Evolutionary conservation across 2,797 vertebrate genomes (phyloP).

Genomic region (Molossus molossus): DNA sequence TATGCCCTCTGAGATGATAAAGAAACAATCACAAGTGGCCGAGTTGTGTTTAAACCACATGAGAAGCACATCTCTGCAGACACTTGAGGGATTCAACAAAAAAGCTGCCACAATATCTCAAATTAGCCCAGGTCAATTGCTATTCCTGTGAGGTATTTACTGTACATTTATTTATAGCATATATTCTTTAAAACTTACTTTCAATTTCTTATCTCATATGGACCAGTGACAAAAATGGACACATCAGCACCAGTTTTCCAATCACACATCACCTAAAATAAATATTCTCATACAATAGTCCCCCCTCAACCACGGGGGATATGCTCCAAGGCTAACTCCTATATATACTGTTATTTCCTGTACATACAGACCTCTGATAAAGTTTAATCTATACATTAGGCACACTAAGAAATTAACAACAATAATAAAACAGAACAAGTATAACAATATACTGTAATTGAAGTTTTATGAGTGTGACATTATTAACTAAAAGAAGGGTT

Average conservation of each 20-base stretch:
- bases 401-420: neutral
- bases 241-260: neutral
- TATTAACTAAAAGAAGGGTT: neutral
- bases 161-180: neutral
- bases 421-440: neutral
- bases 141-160: neutral
- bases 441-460: neutral
- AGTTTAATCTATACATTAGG: neutral
- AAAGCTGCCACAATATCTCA: neutral
- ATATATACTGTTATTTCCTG: neutral
- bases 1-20: neutral
- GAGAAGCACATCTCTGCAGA: neutral
- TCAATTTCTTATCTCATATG: neutral
- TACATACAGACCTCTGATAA: neutral
- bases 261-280: neutral
- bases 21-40: neutral
- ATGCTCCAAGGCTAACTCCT: too few species aligned
- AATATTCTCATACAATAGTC: neutral
- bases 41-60: neutral
- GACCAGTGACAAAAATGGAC: neutral
- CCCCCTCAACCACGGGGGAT: neutral
- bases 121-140: neutral
- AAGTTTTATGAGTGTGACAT: neutral
- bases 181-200: slow-evolving; percentile 14
- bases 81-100: neutral